Evolutionary conservation across 2,888 invertebrate species (phyloP).

Genomic region (Beris chalybata): DNA sequence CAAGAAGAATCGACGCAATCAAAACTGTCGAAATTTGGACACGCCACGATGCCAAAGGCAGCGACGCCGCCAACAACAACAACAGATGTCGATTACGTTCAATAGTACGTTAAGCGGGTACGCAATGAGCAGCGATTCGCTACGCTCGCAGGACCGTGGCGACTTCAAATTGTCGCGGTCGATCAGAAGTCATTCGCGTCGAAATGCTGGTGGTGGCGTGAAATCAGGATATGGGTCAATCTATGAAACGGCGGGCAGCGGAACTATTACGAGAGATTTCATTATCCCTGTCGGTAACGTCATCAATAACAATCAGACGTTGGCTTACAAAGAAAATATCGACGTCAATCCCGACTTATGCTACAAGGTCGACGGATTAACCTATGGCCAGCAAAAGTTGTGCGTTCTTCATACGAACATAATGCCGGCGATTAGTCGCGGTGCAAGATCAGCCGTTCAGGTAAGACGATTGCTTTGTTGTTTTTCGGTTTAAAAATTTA

Average conservation of each 20-base stretch:
- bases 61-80: conserved; percentile 46
- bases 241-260: conserved; percentile 43
- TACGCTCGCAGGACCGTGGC: conserved; percentile 19
- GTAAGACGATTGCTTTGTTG: conserved; percentile 43
- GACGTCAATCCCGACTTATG: conserved; percentile 55
- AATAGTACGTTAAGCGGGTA: conserved; percentile 19
- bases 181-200: conserved; percentile 48
- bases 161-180: conserved; percentile 47
- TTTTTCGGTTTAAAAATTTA: too few relatives aligned
- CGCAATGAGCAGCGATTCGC: not conserved
- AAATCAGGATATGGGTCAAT: conserved; percentile 40
- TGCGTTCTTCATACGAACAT: conserved; percentile 54
- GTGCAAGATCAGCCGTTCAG: conserved; percentile 55
- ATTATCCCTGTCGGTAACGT: conserved; percentile 47
- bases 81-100: conserved; percentile 16
- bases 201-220: conserved; percentile 44
- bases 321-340: conserved; percentile 51
- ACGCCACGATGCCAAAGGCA: conserved; percentile 52
- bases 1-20: conserved; percentile 47
- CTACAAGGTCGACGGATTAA: conserved; percentile 51
- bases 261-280: conserved; percentile 48
- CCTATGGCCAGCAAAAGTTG: conserved; percentile 53
- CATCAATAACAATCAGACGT: conserved; percentile 39
- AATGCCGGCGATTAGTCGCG: conserved; percentile 56
- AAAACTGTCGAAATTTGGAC: conserved; percentile 50